Conservation (phyloP, 1,140 invertebrate species). For the Drosophila takahashii region DNA sequence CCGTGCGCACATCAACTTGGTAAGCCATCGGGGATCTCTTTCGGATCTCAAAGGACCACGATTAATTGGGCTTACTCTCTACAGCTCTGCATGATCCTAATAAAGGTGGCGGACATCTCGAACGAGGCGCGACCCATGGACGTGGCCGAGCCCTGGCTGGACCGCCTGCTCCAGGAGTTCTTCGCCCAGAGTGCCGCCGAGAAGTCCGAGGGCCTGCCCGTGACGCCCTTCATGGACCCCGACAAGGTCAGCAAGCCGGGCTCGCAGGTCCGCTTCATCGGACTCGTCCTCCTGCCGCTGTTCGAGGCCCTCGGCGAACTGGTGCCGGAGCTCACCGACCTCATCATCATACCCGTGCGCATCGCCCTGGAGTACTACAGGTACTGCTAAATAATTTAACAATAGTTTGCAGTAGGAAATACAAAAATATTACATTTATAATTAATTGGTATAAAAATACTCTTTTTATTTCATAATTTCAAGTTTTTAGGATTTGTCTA, state of each 20-base stretch:
- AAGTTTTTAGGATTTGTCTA: no score
- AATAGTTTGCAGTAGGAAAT: no score
- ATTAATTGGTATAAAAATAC: no score
- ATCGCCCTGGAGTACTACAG: conserved; percentile 87
- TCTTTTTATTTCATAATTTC: no score
- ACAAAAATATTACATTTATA: no score
- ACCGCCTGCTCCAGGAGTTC: conserved; percentile 91
- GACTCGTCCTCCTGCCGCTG: conserved; percentile 92
- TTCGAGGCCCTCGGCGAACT: conserved; percentile 91
- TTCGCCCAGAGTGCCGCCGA: conserved; percentile 94
- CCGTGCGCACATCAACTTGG: conserved; percentile 92
- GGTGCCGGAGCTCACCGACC: conserved; percentile 88
- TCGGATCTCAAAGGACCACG: no score
- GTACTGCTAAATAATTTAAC: conserved; percentile 24
- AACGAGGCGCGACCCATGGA: conserved; percentile 94
- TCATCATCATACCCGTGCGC: conserved; percentile 86
- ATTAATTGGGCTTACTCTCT: background rate
- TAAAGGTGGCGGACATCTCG: conserved; percentile 95
- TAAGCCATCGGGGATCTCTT: conserved; percentile 84
- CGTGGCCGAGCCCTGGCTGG: conserved; percentile 94
- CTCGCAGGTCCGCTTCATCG: conserved; percentile 94
- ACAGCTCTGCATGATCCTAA: conserved; percentile 93
- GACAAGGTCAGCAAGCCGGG: conserved; percentile 95
- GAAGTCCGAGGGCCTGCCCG: conserved; percentile 93
- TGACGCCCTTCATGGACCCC: conserved; percentile 96